Evolutionary conservation across 2,888 invertebrate genomes (phyloP).

Genomic region (Listrodromus nycthemerus): DNA sequence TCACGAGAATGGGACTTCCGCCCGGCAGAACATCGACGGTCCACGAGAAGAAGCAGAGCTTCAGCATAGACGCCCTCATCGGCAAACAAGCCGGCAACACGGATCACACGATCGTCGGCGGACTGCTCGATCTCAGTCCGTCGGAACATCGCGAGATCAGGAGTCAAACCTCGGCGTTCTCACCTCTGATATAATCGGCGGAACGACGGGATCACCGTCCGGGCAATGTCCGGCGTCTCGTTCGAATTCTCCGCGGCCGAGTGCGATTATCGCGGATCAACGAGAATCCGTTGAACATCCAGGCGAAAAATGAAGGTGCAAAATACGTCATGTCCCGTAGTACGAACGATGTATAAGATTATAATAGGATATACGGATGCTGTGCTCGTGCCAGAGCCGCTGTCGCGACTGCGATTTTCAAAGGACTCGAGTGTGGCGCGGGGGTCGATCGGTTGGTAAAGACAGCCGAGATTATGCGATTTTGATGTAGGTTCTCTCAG

Average conservation of each 20-base stretch:
- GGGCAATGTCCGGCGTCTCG: no score
- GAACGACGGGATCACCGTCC: no score
- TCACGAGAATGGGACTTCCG: slow-evolving; percentile 40
- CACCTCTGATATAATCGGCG: slow-evolving; percentile 86
- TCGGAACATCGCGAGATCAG: slow-evolving; percentile 82
- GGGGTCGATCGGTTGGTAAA: background rate
- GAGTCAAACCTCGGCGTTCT: slow-evolving; percentile 89
- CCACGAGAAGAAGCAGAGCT: slow-evolving; percentile 83
- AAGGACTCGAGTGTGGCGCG: background rate
- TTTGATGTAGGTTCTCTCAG: slow-evolving; percentile 60
- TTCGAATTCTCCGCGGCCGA: no score
- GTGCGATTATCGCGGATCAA: no score
- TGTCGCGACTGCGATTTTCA: background rate
- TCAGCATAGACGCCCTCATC: slow-evolving; percentile 87
- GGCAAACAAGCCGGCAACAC: slow-evolving; percentile 82
- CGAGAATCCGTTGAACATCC: no score
- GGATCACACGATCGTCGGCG: slow-evolving; percentile 77
- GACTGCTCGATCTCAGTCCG: slow-evolving; percentile 81
- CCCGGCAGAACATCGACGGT: slow-evolving; percentile 48
- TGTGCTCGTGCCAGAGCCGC: slow-evolving; percentile 28
- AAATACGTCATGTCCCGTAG: slow-evolving; percentile 5
- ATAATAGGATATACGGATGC: slow-evolving; percentile 44
- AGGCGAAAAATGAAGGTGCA: slow-evolving; percentile 9
- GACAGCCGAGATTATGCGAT: slow-evolving; percentile 58
- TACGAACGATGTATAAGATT: slow-evolving; percentile 52